phyloP scores from a whole-genome alignment of 2,113 vertebrate species.

The Phyllopteryx taeniolatus region DNA sequence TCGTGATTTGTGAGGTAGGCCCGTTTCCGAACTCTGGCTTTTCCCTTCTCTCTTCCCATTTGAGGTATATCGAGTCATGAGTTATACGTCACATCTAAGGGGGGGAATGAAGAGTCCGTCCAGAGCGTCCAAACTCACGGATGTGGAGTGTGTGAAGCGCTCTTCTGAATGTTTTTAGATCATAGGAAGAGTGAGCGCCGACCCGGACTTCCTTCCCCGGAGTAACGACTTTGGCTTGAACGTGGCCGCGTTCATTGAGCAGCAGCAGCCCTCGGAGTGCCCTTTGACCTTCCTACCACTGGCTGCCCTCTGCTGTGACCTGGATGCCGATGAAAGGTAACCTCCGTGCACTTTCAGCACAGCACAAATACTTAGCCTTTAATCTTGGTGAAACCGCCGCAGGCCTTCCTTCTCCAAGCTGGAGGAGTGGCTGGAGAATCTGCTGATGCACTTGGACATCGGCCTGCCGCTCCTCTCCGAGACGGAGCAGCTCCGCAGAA shows the following conservation, averaged over 20 bases:
- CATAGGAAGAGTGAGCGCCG: constrained; percentile 91
- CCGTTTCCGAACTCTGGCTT: background rate
- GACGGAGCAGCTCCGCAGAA: constrained; percentile 79
- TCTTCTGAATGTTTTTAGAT: constrained; percentile 69
- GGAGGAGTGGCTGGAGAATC: constrained; percentile 87
- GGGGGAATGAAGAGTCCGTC: no score
- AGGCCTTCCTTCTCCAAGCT: constrained; percentile 81
- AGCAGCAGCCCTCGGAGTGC: constrained; percentile 80
- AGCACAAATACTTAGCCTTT: background rate
- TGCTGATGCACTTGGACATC: constrained; percentile 87
- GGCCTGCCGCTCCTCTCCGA: constrained; percentile 83
- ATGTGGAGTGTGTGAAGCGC: background rate
- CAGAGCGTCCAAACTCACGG: no score
- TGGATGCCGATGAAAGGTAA: constrained; percentile 89
- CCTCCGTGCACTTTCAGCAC: background rate
- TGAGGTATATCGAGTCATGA: no score
- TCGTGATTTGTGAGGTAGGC: constrained; percentile 90
- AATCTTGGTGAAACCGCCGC: constrained; percentile 10
- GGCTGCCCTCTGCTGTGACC: constrained; percentile 86
- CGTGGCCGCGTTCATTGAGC: constrained; percentile 83
- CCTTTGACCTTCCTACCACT: constrained; percentile 89
- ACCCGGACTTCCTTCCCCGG: constrained; percentile 91
- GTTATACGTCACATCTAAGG: no score
- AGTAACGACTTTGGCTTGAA: constrained; percentile 90
- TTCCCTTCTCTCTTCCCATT: background rate